Evolutionary conservation across 2,797 vertebrate genomes (phyloP).

Genomic region (Nothura maculosa): DNA sequence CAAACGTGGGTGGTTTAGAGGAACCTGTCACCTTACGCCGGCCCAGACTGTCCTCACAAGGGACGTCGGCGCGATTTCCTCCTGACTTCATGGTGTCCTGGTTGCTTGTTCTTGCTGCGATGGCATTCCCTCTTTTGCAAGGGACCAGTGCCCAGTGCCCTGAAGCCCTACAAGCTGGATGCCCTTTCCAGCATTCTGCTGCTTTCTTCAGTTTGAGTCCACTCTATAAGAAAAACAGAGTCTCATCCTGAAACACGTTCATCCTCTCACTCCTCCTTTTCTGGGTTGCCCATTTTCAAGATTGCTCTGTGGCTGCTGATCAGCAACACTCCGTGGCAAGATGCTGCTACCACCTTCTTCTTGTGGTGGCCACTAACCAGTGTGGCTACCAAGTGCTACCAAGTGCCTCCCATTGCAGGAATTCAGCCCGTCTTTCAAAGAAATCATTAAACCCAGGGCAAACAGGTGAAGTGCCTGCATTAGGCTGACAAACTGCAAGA

Average conservation of each 20-base stretch:
- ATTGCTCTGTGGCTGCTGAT: not conserved
- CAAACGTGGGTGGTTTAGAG: not conserved
- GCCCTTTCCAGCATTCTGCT: not conserved
- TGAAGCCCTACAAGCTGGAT: too few species aligned
- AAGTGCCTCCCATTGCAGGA: not conserved
- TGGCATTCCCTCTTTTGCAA: not conserved
- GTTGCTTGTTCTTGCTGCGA: not conserved
- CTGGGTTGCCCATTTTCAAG: accelerated
- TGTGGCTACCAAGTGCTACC: not conserved
- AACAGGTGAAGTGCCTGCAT: accelerated
- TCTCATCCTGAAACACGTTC: not conserved
- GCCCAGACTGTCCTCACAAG: not conserved
- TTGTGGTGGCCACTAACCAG: not conserved
- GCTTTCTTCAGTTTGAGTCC: not conserved
- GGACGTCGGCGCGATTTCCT: not conserved
- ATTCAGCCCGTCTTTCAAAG: not conserved
- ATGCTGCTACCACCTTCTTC: not conserved
- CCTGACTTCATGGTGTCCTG: not conserved
- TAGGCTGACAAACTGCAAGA: not conserved
- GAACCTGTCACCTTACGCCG: not conserved
- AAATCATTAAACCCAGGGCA: not conserved
- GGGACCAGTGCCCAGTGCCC: not conserved
- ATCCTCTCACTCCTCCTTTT: not conserved
- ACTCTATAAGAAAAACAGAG: accelerated
- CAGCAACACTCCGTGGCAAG: accelerated